phyloP scores from a whole-genome alignment of 1,140 invertebrate genomes.

The Elysia chlorotica region DNA sequence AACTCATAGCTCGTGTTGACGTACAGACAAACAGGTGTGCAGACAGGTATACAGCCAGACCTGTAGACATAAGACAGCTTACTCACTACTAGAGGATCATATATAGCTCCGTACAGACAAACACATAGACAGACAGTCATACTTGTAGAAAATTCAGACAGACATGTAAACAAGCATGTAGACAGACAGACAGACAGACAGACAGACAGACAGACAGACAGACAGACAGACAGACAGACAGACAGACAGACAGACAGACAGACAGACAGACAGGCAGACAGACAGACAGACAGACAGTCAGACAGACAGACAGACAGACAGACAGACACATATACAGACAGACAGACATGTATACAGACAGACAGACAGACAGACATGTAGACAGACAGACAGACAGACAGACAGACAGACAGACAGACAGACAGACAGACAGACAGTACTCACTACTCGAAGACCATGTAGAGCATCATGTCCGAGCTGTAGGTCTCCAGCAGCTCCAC shows the following conservation, averaged over 20 bases:
- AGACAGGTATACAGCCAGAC: no score
- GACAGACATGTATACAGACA: no score
- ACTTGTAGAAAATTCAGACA: no score
- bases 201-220: neutral
- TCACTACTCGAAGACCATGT: constrained; percentile 99
- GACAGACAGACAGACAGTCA: constrained; percentile 97
- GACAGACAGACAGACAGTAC: constrained; percentile 53
- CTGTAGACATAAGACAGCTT: no score
- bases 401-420: neutral
- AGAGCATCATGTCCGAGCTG: constrained; percentile 97
- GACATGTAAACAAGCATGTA: no score
- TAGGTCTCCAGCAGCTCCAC: constrained; percentile 97
- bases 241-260: neutral
- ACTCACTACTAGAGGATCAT: no score
- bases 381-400: neutral
- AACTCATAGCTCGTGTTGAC: no score
- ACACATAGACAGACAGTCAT: no score
- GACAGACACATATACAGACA: no score
- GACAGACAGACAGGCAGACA: neutral
- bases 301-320: no score
- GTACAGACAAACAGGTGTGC: no score
- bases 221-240: neutral
- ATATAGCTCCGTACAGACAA: no score
- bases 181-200: constrained; percentile 1
- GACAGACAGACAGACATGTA: neutral